Base-by-base conservation (phyloP, 1,140 invertebrate species). In the Pteromalus puparum region DNA sequence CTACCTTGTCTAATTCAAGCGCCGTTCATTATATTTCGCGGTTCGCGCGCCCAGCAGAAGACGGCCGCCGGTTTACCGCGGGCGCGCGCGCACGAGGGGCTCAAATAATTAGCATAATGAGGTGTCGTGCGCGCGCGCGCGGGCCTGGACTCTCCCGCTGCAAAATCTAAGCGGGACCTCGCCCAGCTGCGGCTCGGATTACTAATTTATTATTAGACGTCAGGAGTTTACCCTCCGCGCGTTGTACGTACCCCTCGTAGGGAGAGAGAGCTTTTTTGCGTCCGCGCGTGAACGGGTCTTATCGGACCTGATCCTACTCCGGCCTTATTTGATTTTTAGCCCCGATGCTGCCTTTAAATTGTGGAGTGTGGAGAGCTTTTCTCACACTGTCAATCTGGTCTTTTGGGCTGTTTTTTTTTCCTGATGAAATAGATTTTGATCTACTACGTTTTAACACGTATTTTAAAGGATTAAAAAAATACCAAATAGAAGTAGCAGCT, bases 21-120 rank as follows among this genome's bases (percentile, higher is more conserved):
- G 26, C 48, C 28, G 21, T 79, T 82, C 85, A 87, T 87, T 86
- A 38, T 67, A 85, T 87, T 61, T n/a, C 53, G 53, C 21, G 18
- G 53, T 61, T 61, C 53, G 15, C 48, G 48, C 48, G 53, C 9
- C 38, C 21, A n/a, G 15, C 21, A n/a, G 15, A 61, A 61, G 15
- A 61, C 53, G 18, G 53, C 46, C 53, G 18, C 15, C 2, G 53
- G 65, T 82, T 70, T 70, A 70, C 68, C 68, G 34, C 85, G 74
- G 46, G 30, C 30, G 30, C 85, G 74, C 53, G 30, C 30, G 30
- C 83, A 67, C 53, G 86, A 82, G 86, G 87, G 87, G 88, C 88
- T 90, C 87, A 87, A 90, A 90, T 89, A 90, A 91, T 90, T 90
- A 90, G 87, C 90, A 90, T 90, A 91, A 91, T 89, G 88, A 90